phyloP scores from a whole-genome alignment of 2,113 vertebrate species.

The Forbesichthys agassizii region DNA sequence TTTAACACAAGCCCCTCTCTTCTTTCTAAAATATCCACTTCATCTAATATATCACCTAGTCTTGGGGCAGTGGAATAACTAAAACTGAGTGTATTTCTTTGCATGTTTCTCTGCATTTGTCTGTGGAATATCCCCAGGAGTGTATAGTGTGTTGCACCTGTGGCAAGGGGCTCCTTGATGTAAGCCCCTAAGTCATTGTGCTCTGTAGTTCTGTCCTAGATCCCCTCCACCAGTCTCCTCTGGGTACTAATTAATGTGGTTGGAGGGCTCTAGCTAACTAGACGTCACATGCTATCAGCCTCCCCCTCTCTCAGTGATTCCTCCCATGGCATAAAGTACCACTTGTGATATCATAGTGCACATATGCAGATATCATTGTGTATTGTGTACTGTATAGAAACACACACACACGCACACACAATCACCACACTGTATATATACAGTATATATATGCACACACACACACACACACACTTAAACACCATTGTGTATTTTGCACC shows the following conservation, averaged over 20 bases:
- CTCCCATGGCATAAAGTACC: conserved; percentile 38
- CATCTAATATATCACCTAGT: background rate
- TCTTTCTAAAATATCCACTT: conserved; percentile 13
- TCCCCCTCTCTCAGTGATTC: conserved; percentile 40
- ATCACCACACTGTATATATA: too few species aligned
- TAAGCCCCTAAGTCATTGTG: conserved; percentile 38
- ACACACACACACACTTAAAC: conserved; percentile 3
- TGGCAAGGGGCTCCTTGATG: conserved; percentile 40
- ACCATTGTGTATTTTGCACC: background rate
- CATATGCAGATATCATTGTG: conserved; percentile 3
- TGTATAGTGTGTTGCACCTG: conserved; percentile 17
- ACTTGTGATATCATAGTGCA: conserved; percentile 23
- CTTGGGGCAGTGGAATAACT: conserved; percentile 22
- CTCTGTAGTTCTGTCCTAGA: conserved; percentile 32
- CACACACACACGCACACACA: too few species aligned
- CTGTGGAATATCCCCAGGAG: conserved; percentile 25
- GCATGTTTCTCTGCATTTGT: conserved; percentile 13
- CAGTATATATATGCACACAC: background rate
- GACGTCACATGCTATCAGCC: conserved; percentile 22
- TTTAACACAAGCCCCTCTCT: background rate
- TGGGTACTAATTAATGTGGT: conserved; percentile 71
- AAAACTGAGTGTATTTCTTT: background rate
- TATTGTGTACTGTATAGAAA: too few species aligned
- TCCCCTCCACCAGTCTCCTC: conserved; percentile 48
- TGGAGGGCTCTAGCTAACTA: conserved; percentile 43